Base-by-base conservation (phyloP, 2,113 vertebrate genomes). In the Dipodomys ordii region DNA sequence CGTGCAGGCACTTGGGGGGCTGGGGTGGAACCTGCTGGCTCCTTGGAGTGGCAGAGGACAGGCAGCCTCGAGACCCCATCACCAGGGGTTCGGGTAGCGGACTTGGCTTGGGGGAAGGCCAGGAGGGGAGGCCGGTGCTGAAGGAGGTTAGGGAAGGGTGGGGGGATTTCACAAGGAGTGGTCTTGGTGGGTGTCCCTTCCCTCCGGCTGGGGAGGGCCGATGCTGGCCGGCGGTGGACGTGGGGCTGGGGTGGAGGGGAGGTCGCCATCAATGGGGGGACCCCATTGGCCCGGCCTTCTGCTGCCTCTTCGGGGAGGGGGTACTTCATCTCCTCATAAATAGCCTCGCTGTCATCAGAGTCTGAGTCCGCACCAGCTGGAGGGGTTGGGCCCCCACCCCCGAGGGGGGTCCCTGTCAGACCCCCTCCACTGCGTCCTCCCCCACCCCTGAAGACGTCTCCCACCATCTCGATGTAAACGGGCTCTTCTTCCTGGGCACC, bases 311-410 rank as follows among this genome's bases (percentile, higher is more conserved):
- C 99, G 0, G 98, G 97, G 86, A 98, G 97, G 0, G 99, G 99
- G 92, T 99, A 99, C 94, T 99, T 99, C 99, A 99, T 99, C 97
- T 99, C 99, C 95, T 99, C 99, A 1, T 99, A 99, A 80, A 99
- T 99, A 74, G 99, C 99, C 97, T 99, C 99, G 3, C 99, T 99
- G 97, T 99, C 99, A 91, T 99, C 99, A 0, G 99, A 99, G 97
- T 99, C 99, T 0, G 99, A 99, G 91, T 99, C 99, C 0, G 98
- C 98, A 7, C 98, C 98, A 72, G 98, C 98, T 25, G 96, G 92
- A 77, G 94, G 95, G 46, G 94, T 95, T 0, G 95, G 96, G 22
- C 95, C 95, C 46, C 97, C 68, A 77, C 95, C 96, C 97, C 67
- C 81, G 32, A 92, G 49, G 87, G 93, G 69, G 85, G 97, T 57